Percentiles rank a stretch among this genome's conserved stretches.
These are phyloP conservation scores for Julus scanicus DNA, from an alignment of 2,888 invertebrate species.

Conservation along the genomic window DNA sequence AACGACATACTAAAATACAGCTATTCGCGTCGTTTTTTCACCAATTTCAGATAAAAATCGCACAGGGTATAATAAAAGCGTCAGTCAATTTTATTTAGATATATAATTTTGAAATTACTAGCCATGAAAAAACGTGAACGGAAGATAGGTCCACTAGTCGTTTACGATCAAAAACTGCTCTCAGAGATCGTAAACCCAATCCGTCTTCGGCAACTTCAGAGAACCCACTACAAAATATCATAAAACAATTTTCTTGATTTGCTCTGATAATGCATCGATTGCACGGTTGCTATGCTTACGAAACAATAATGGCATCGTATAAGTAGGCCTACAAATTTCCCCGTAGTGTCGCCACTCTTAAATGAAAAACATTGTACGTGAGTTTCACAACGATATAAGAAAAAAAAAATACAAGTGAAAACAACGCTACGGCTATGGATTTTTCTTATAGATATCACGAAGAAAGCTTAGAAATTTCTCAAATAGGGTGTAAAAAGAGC, in stretches of 20 bases:
- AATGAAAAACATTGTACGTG: background rate
- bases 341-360: background rate
- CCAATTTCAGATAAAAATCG: background rate
- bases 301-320: background rate
- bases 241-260: constrained; percentile 33
- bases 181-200: background rate
- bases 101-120: constrained; percentile 14
- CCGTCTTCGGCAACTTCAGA: background rate
- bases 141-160: background rate
- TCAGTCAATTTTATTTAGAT: background rate
- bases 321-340: background rate
- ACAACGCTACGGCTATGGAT: background rate
- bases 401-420: background rate
- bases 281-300: constrained; percentile 1
- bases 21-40: background rate
- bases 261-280: constrained; percentile 26
- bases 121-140: background rate
- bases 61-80: background rate
- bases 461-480: constrained; percentile 32
- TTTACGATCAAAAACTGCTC: constrained; percentile 22
- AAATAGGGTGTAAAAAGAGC: constrained; percentile 33
- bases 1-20: background rate
- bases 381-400: background rate
- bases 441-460: constrained; percentile 4
- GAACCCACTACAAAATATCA: background rate